Conservation (phyloP, 2,888 invertebrate species). For the Ommatoiulus sabulosus region DNA sequence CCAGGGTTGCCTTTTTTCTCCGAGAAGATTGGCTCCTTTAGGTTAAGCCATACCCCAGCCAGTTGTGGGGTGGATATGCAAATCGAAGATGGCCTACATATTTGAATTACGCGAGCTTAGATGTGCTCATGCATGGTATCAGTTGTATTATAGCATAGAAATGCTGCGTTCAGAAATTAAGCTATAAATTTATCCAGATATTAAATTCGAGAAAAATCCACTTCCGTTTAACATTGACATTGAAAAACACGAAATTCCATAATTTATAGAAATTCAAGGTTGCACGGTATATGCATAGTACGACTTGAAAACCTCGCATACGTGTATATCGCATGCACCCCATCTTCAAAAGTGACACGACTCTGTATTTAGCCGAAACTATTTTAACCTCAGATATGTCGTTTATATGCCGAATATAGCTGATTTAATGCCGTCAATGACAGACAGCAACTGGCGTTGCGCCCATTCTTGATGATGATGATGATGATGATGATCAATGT, state of each 20-base stretch:
- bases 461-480: no score
- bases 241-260: neutral
- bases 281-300: neutral
- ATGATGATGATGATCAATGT: no score
- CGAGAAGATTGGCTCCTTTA: neutral
- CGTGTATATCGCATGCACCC: no score
- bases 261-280: slow-evolving; percentile 22
- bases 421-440: no score
- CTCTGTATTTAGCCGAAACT: no score
- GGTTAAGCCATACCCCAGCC: neutral
- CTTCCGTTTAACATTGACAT: neutral
- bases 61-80: neutral
- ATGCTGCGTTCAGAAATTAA: neutral
- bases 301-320: no score
- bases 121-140: slow-evolving; percentile 2
- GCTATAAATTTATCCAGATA: neutral
- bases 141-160: neutral
- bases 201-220: neutral
- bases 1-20: neutral
- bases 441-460: no score
- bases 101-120: neutral
- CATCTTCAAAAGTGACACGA: no score
- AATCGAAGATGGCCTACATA: neutral
- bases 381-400: no score
- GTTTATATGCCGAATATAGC: no score